Base-by-base conservation (phyloP, 2,888 invertebrate species). In the Lagria hirta region DNA sequence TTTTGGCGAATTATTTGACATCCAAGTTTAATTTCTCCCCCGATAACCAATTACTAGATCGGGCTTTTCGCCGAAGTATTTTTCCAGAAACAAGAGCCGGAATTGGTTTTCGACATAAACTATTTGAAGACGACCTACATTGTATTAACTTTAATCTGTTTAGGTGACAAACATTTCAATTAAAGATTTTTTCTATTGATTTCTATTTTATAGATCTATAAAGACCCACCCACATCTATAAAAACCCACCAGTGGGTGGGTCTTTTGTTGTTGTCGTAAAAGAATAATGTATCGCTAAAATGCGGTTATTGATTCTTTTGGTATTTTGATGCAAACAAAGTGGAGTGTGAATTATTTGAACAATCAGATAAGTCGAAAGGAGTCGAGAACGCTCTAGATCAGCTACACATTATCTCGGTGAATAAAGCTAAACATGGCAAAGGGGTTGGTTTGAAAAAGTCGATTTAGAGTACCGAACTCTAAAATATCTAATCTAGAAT, bases 401-500 rank as follows among this genome's bases (percentile, higher is more conserved):
- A 37, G 42, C 42, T 27, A 36, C 36, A 47, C 42, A 48, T 48
- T 43, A 48, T 48, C 43, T 48, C 26, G 43, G 43, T 43, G 38
- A 43, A 48, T 48, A 43, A n/a, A 48, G 43, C 48, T 48, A 48
- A 48, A 48, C 48, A 48, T 28, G 38, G 48, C 38, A 24, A 47
- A 49, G 53, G 49, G 51, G 49, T 51, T 52, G 53, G 58, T 56
- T 61, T 57, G 61, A 66, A 65, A 66, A 66, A 66, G 65, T 66
- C 65, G 66, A 67, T 68, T 68, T 65, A 66, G 60, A 64, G 61
- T 65, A 58, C 52, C 59, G 58, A 61, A 62, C 58, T 62, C 62
- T 61, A 58, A 64, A 66, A 67, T 67, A 69, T 68, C 67, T 67
- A 67, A 69, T 66, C 66, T 66, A 60, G 61, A 64, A 67, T 68